Base-by-base conservation (phyloP, 1,140 invertebrate species). In the Cydia fagiglandana region DNA sequence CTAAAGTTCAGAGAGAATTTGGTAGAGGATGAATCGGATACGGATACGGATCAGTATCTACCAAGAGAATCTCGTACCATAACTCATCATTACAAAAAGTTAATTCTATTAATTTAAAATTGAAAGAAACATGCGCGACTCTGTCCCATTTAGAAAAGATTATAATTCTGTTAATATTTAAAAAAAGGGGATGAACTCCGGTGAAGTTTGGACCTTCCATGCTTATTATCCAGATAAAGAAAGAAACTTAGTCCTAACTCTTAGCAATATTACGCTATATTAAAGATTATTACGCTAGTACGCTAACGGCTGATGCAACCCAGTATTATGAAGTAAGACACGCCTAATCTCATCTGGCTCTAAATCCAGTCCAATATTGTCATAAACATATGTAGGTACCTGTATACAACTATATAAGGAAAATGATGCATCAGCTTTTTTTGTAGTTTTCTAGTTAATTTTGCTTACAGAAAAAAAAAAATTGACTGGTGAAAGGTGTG, bases 321-420 rank as follows among this genome's bases (percentile, higher is more conserved):
- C 30, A 2, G 64, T 30, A 66, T n/a, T 68, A 34, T 7, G n/a
- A 70, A 70, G 5, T 61, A 24, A 61, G 56, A 61, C 56, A 24
- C 20, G 66, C 66, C 66, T 70, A 70, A 38, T 70, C 34, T 70
- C 66, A 41, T 41, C 66, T 38, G 66, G 66, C 34, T 70, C 66
- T 70, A 70, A 38, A 70, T 70, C 20, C 56, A 61, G 0, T 66
- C 30, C 13, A 38, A n/a, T 66, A n/a, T 66, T 66, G 30, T 15
- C 64, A 66, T 24, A 66, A 66, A 66, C 30, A 64, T 24, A 24
- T 28, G 28, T 64, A 64, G 4, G 24, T 28, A 64, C 12, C 64
- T 28, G 56, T 70, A 68, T 34, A 34, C 64, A 68, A 13, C 2
- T 38, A 34, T 70, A 12, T 38, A 41, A 41, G 34, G 10, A 70